phyloP scores from a whole-genome alignment of 2,113 vertebrate genomes.

The Lagopus leucura region DNA sequence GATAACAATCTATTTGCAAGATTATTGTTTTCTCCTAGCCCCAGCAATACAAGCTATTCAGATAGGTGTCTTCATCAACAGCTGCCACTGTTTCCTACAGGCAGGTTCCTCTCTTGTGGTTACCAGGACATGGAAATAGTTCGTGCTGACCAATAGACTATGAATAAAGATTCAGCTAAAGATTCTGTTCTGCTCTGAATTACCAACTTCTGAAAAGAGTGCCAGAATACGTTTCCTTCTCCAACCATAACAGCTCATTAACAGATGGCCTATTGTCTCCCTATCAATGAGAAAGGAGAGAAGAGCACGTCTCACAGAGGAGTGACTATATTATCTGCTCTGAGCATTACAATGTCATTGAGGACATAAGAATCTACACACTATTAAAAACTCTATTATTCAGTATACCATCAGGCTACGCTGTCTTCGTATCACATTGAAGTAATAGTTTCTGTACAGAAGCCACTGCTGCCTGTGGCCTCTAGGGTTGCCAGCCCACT shows the following conservation, averaged over 20 bases:
- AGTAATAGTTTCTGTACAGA: not conserved
- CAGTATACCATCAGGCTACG: not conserved
- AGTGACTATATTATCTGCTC: not conserved
- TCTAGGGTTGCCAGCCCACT: not conserved
- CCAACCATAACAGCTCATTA: not conserved
- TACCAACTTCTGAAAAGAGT: not conserved
- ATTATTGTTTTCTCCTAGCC: not conserved
- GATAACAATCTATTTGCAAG: not conserved
- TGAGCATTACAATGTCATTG: not conserved
- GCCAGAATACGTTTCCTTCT: not conserved
- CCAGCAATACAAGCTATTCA: not conserved
- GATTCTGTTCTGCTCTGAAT: not conserved
- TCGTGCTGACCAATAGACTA: not conserved
- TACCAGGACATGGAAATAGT: not conserved
- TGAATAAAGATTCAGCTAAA: not conserved
- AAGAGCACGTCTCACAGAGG: not conserved
- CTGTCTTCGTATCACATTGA: fast-evolving
- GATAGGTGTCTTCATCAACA: not conserved
- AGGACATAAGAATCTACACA: not conserved
- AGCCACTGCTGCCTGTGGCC: not conserved
- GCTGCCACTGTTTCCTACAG: not conserved
- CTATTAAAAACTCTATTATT: not conserved
- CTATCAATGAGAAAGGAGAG: not conserved
- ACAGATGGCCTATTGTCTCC: not conserved
- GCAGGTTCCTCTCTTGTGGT: not conserved